Conservation (phyloP, 2,113 vertebrate species). For the Odontophorus gujanensis region DNA sequence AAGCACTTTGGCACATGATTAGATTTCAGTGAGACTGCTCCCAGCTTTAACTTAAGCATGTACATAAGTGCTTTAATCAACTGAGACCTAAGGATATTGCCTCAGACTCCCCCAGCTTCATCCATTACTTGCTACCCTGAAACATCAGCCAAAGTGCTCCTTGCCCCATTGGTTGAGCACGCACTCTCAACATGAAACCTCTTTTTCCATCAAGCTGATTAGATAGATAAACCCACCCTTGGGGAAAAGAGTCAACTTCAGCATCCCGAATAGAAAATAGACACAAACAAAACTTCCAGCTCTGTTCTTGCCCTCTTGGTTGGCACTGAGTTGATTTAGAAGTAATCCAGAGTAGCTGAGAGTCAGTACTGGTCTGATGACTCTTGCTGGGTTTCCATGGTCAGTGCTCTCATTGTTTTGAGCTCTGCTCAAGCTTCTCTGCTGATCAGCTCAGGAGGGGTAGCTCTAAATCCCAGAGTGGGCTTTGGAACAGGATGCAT, state of each 20-base stretch:
- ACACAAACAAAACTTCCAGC: not conserved
- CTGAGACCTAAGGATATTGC: not conserved
- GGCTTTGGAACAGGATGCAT: not conserved
- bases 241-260: conserved; percentile 1
- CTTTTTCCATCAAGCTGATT: not conserved
- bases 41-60: not conserved
- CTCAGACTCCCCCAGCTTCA: conserved; percentile 21
- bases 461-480: not conserved
- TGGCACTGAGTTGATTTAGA: not conserved
- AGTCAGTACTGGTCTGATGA: not conserved
- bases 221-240: not conserved
- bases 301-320: not conserved
- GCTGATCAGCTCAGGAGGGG: not conserved
- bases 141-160: not conserved
- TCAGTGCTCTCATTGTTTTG: not conserved
- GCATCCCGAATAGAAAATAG: not conserved
- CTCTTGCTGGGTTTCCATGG: not conserved
- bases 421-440: not conserved
- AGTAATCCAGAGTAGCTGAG: not conserved
- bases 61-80: conserved; percentile 18
- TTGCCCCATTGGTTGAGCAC: not conserved
- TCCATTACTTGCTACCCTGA: conserved; percentile 17
- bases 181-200: not conserved
- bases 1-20: conserved; percentile 40
- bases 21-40: conserved; percentile 38